Conservation (phyloP, 2,888 invertebrate genomes). For the Thereva unica region DNA sequence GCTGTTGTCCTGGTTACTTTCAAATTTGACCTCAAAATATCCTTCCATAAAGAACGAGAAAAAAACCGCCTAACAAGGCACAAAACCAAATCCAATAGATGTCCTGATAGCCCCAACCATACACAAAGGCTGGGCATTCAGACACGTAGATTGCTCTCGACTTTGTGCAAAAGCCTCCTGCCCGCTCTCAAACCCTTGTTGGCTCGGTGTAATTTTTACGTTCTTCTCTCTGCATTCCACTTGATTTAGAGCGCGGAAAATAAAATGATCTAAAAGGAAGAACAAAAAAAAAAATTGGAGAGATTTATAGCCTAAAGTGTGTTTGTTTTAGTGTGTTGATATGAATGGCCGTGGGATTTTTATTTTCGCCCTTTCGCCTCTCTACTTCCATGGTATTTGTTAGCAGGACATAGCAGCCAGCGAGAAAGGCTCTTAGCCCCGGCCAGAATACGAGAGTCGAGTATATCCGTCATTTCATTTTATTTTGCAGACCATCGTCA, state of each 20-base stretch:
- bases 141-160: slow-evolving; percentile 13
- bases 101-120: slow-evolving; percentile 27
- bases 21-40: no score
- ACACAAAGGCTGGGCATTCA: slow-evolving; percentile 11
- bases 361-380: slow-evolving; percentile 9
- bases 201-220: slow-evolving; percentile 40
- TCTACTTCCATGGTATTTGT: slow-evolving; percentile 24
- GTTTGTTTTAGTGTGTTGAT: slow-evolving; percentile 38
- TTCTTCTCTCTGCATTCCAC: slow-evolving; percentile 38
- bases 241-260: slow-evolving; percentile 43
- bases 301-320: slow-evolving; percentile 39
- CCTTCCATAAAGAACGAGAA: no score
- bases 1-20: no score
- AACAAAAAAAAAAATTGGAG: background rate
- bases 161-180: slow-evolving; percentile 10
- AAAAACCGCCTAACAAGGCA: background rate
- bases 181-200: slow-evolving; percentile 5
- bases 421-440: no score
- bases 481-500: slow-evolving; percentile 30
- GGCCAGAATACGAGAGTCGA: background rate
- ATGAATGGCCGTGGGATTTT: slow-evolving; percentile 18
- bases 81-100: slow-evolving; percentile 30
- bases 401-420: slow-evolving; percentile 6
- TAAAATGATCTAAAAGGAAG: slow-evolving; percentile 39
- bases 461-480: slow-evolving; percentile 18